Evolutionary conservation across 1,140 invertebrate species (phyloP).

Genomic region (Chironomus striatipennis): DNA sequence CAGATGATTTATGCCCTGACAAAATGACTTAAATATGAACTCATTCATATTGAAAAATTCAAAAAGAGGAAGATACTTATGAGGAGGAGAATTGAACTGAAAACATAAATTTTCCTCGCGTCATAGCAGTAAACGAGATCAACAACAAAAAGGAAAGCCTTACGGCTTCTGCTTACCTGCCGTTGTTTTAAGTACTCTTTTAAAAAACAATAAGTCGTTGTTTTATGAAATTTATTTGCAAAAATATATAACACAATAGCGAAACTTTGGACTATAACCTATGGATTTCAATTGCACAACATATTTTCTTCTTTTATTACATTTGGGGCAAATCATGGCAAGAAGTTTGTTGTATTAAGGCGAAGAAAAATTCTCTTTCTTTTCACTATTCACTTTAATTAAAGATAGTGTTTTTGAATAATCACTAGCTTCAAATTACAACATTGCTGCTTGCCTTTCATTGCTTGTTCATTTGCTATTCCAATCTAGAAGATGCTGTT

Average conservation of each 20-base stretch:
- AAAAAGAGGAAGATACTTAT: neutral
- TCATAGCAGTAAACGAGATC: neutral
- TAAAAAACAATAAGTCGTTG: constrained; percentile 13
- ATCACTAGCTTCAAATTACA: constrained; percentile 13
- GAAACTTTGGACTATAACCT: constrained; percentile 12
- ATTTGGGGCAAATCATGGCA: constrained; percentile 11
- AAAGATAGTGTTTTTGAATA: constrained; percentile 14
- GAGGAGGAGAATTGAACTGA: constrained; percentile 6
- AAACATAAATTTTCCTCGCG: constrained; percentile 7
- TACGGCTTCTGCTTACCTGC: neutral
- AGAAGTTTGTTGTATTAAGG: neutral
- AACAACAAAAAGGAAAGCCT: neutral
- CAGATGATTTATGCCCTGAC: no score
- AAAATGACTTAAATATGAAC: no score
- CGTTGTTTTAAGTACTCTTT: neutral
- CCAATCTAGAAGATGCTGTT: neutral
- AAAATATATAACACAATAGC: neutral
- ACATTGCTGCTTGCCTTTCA: neutral
- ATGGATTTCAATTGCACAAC: constrained; percentile 7
- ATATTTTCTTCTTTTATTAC: neutral
- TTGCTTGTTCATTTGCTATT: neutral
- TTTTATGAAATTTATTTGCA: constrained; percentile 1
- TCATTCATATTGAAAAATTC: neutral
- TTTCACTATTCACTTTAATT: neutral
- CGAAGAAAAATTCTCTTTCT: neutral